These are phyloP conservation scores for Silvanus unidentatus DNA, from an alignment of 2,888 invertebrate genomes.

Conservation along the genomic window DNA sequence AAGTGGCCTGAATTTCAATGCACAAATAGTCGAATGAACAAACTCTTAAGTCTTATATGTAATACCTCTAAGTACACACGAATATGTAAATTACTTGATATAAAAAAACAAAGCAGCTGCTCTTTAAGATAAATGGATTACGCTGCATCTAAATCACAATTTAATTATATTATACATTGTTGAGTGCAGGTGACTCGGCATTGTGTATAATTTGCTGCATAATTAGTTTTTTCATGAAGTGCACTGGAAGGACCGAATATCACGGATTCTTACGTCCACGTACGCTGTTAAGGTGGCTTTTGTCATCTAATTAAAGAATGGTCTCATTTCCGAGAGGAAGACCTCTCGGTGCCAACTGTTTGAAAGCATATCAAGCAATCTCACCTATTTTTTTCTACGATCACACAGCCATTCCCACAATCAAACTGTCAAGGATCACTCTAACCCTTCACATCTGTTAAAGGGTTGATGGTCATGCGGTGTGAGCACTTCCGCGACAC, in stretches of 20 bases:
- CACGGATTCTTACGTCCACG: too few relatives aligned
- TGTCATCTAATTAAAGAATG: constrained; percentile 1
- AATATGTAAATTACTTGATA: background rate
- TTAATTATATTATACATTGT: constrained; percentile 22
- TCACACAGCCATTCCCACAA: constrained; percentile 21
- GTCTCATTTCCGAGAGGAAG: background rate
- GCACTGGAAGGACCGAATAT: too few relatives aligned
- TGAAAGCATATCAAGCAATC: constrained; percentile 15
- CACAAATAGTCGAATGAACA: too few relatives aligned
- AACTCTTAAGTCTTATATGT: too few relatives aligned
- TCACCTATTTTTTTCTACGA: constrained; percentile 14
- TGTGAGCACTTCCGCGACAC: constrained; percentile 19
- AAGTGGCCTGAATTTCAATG: too few relatives aligned
- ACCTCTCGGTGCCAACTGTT: background rate
- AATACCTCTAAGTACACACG: too few relatives aligned
- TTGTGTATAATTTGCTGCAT: background rate
- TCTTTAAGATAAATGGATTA: background rate
- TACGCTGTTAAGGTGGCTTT: too few relatives aligned
- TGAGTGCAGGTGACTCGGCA: constrained; percentile 18
- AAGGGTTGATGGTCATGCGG: constrained; percentile 12
- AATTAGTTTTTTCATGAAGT: too few relatives aligned
- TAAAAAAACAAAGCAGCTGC: background rate
- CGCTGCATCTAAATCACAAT: constrained; percentile 21
- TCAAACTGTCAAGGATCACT: constrained; percentile 22
- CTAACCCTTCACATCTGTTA: constrained; percentile 24